Evolutionary conservation across 2,888 invertebrate species (phyloP), one percentile per base, ranked within the genome.

Genomic region (Celastrina argiolus): DNA sequence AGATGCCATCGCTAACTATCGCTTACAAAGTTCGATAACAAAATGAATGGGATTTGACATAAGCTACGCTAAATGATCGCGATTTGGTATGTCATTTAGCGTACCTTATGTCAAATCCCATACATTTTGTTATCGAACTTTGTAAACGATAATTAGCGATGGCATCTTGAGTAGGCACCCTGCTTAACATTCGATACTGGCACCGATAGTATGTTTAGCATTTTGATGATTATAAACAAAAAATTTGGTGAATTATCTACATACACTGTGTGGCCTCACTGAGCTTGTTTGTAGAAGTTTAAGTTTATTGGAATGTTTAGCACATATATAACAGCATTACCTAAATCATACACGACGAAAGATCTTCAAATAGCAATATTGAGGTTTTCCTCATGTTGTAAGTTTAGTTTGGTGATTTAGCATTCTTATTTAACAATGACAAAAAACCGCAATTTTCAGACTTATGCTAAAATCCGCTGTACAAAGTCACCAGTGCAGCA

Each of bases 211-310:
- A 28, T 28, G 56, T 6, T 28, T 31, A 56, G 56, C 8, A 58
- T 31, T 58, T 28, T 31, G 28, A 45, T 45, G 45, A 45, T 45
- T 45, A 16, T 18, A 45, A 45, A 45, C 45, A 45, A 45, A 45
- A 16, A 18, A 7, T n/a, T 45, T 18, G 10, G 45, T 18, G 16
- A 31, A 31, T 31, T 31, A 31, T 31, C 4, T 28, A 28, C 4
- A 6, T n/a, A 45, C 16, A 45, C 1, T 45, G 16, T 16, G 42
- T 45, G 16, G 45, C 45, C 18, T 45, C 45, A 45, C 45, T 18
- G 18, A 45, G 45, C 45, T 45, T 18, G 45, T 45, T 45, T 45
- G 45, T 18, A 16, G 18, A 45, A 45, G 16, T 45, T 45, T 18
- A 16, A 45, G 45, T 45, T 18, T 45, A 45, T 28, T 56, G 56